Percentiles rank a stretch among this genome's conserved stretches.
Evolutionary conservation across 2,113 vertebrate genomes (phyloP).

Genomic region (Urocynchramus pylzowi): DNA sequence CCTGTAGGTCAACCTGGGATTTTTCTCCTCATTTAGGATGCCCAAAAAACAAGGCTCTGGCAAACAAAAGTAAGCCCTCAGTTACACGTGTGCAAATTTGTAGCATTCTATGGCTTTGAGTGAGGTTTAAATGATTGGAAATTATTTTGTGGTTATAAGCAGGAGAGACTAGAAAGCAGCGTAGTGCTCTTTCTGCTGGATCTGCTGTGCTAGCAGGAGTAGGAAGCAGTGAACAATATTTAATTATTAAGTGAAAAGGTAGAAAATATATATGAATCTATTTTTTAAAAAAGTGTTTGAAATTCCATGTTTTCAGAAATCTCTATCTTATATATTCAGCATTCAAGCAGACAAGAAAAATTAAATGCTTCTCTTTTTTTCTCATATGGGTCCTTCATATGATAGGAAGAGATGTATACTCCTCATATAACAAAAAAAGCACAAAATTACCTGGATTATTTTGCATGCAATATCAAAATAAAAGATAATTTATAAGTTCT

Average conservation of each 20-base stretch:
- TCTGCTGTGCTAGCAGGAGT: neutral
- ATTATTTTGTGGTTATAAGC: neutral
- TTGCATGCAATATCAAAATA: neutral
- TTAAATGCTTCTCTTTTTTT: neutral
- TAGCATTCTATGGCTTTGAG: neutral
- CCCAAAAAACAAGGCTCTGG: neutral
- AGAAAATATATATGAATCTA: neutral
- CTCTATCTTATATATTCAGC: neutral
- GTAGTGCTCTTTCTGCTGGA: neutral
- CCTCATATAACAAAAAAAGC: neutral
- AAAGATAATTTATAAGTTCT: neutral
- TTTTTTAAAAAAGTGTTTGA: neutral
- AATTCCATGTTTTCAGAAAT: neutral
- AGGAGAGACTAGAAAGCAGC: neutral
- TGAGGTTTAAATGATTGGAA: conserved; percentile 17
- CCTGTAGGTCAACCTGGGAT: neutral
- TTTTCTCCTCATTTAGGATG: neutral
- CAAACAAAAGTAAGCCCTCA: neutral
- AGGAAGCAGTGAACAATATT: neutral
- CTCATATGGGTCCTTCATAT: neutral
- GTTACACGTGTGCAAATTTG: neutral
- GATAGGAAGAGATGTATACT: neutral
- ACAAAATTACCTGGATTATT: neutral
- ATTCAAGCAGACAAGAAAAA: neutral
- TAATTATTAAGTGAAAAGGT: neutral